Evolutionary conservation across 1,140 invertebrate genomes (phyloP), one percentile per base, ranked within the genome.

Genomic region (Daktulosphaira vitifoliae): DNA sequence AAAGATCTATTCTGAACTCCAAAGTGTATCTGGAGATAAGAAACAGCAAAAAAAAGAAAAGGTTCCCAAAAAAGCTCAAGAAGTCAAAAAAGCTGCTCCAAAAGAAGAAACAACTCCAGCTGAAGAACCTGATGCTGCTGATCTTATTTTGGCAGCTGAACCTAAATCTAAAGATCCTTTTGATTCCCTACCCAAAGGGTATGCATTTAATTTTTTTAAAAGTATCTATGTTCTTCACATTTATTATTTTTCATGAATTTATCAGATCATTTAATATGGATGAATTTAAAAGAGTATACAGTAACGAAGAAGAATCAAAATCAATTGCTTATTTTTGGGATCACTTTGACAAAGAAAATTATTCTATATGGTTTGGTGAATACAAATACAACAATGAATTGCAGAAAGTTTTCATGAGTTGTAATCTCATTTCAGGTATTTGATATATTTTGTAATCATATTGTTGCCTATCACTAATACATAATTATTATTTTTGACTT

Each of bases 281-380:
- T 72, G 92, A 95, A 73, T 99, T 96, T 78, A 99, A 99, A 78
- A 83, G 92, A 66, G 85, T 82, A 70, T 99, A 99, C 76, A 98
- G 94, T 46, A 99, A 99, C 72, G 89, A 99, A 77, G 91, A 96
- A 64, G 94, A 92, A 73, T 78, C 82, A 29, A 87, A 89, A 72
- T 97, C 96, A 39, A 86, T 99, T 72, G 92, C 94, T 2, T 98
- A 95, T 74, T 99, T 99, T 80, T 99, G 94, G 89, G 84, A 96
- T 72, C 93, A 98, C 74, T 99, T 99, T 78, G 97, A 99, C 75
- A 79, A 89, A 20, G 87, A 96, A 74, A 84, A 96, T 76, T 97
- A 96, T 77, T 98, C 95, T 50, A 95, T 99, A 74, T 99, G 96
- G 96, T 86, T 84, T 65, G 86, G 90, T 65, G 92, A 97, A 80